phyloP scores from a whole-genome alignment of 2,113 vertebrate species.

The Pachyramphus minor region DNA sequence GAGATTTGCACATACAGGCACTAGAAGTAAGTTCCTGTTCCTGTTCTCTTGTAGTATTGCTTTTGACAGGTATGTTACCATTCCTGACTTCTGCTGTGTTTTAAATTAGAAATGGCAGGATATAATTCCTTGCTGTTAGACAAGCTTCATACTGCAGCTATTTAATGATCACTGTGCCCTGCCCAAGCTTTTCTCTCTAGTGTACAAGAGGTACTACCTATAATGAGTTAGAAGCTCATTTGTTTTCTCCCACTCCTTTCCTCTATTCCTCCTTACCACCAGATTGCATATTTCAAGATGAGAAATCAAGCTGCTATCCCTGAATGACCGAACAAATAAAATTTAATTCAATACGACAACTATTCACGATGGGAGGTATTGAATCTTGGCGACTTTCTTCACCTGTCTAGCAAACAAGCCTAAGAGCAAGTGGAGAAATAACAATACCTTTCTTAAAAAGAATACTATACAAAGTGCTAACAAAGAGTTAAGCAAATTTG shows the following conservation, averaged over 20 bases:
- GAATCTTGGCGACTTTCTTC: background rate
- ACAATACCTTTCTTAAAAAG: background rate
- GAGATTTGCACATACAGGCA: background rate
- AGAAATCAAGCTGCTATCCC: background rate
- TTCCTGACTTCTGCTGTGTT: background rate
- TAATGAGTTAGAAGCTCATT: background rate
- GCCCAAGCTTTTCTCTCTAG: background rate
- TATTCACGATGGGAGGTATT: background rate
- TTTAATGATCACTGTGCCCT: background rate
- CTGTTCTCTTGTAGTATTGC: background rate
- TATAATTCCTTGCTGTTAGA: background rate
- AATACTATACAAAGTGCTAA: background rate
- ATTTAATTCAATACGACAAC: background rate
- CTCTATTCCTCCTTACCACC: background rate
- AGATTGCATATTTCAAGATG: background rate
- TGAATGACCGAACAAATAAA: background rate
- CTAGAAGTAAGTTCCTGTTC: background rate
- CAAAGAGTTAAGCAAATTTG: slow-evolving; percentile 75
- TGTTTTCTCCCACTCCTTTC: background rate
- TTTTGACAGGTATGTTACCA: background rate
- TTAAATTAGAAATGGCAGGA: background rate
- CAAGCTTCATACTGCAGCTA: background rate
- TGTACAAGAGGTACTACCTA: background rate
- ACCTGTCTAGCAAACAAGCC: background rate
- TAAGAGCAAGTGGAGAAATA: background rate